Conservation (phyloP, 2,888 invertebrate genomes). For the Dicranocentrus wangi region DNA sequence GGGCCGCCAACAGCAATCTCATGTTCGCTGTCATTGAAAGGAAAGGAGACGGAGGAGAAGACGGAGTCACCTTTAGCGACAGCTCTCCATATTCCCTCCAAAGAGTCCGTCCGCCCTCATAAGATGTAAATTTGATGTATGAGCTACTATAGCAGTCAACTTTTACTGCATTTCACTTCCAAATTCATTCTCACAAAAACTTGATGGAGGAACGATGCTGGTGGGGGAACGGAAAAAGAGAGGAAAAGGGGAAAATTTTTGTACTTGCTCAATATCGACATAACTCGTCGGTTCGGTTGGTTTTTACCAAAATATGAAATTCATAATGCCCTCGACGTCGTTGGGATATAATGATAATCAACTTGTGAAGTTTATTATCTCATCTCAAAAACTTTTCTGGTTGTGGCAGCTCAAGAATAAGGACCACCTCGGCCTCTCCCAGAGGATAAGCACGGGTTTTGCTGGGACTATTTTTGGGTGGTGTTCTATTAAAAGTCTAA, state of each 20-base stretch:
- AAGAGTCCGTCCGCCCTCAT: slow-evolving; percentile 32
- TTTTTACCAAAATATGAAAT: slow-evolving; percentile 41
- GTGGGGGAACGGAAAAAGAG: slow-evolving; percentile 18
- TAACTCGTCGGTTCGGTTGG: slow-evolving; percentile 19
- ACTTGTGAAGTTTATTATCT: slow-evolving; percentile 46
- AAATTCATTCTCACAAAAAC: not conserved
- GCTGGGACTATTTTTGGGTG: no score
- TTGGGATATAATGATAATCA: slow-evolving; percentile 49
- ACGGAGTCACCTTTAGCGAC: slow-evolving; percentile 36
- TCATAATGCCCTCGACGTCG: slow-evolving; percentile 45
- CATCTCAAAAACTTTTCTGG: slow-evolving; percentile 35
- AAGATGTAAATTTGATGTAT: slow-evolving; percentile 40
- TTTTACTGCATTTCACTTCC: slow-evolving; percentile 35
- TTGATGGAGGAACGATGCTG: no score
- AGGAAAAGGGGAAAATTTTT: slow-evolving; percentile 5
- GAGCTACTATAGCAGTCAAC: slow-evolving; percentile 7
- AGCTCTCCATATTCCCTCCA: no score
- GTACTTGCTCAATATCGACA: slow-evolving; percentile 5
- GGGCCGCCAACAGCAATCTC: slow-evolving; percentile 53
- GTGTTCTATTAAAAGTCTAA: no score
- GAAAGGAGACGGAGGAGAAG: no score
- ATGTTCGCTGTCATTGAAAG: slow-evolving; percentile 51
- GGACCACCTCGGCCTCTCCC: not conserved
- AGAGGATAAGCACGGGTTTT: no score
- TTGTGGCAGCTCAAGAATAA: slow-evolving; percentile 45